phyloP scores from a whole-genome alignment of 1,140 invertebrate genomes.

The Drosophila pachea region DNA sequence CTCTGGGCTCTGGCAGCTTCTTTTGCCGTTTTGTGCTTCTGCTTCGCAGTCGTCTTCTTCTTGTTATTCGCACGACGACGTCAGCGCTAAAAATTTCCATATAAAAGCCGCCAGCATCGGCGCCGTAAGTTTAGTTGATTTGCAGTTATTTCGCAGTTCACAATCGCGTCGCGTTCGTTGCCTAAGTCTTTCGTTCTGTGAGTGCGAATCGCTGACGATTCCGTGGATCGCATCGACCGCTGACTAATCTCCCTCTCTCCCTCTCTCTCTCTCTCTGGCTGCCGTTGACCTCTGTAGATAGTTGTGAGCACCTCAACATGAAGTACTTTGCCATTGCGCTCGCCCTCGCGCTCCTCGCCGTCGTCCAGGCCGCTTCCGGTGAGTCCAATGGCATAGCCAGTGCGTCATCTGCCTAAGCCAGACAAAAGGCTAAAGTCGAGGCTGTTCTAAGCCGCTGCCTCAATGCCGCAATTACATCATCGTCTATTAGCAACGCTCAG shows the following conservation, averaged over 20 bases:
- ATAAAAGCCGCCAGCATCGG: constrained; percentile 52
- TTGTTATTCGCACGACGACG: constrained; percentile 58
- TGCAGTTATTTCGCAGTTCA: constrained; percentile 45
- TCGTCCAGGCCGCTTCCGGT: constrained; percentile 55
- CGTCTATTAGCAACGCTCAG: constrained; percentile 19
- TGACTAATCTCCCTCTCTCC: constrained; percentile 4
- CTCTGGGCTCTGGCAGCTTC: constrained; percentile 12
- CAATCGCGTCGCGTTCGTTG: constrained; percentile 44
- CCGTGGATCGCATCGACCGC: not conserved
- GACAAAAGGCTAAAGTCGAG: not conserved
- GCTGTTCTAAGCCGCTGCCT: not conserved
- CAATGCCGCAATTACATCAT: constrained; percentile 40
- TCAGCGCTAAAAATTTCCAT: constrained; percentile 69
- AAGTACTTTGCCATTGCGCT: constrained; percentile 60
- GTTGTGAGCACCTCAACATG: constrained; percentile 36
- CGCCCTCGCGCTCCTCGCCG: constrained; percentile 51
- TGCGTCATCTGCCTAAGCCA: constrained; percentile 27
- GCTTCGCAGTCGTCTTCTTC: constrained; percentile 38
- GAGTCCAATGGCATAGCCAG: constrained; percentile 35
- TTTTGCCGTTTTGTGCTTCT: constrained; percentile 31
- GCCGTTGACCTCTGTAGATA: constrained; percentile 15
- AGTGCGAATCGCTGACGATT: constrained; percentile 9
- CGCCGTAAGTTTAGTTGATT: constrained; percentile 62
- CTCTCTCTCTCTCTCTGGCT: not conserved
- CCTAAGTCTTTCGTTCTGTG: constrained; percentile 54